Base-by-base conservation (phyloP, 2,797 vertebrate species). In the Monodelphis domestica region DNA sequence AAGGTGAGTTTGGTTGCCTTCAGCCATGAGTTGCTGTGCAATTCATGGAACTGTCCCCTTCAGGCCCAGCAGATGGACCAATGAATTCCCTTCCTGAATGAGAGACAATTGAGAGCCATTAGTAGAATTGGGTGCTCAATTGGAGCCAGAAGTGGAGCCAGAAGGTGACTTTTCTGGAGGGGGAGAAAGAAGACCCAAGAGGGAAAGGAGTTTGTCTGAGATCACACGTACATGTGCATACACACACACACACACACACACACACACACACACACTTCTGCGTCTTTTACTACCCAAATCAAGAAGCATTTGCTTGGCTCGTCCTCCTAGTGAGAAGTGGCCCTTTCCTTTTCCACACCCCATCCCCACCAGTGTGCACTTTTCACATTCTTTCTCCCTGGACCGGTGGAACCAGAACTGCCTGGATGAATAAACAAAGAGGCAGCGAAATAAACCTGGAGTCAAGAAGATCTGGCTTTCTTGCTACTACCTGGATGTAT, bases 1-100 rank as follows among this genome's bases (percentile, higher is more conserved):
- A 56, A 6, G 0, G 7, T 3, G 21, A 17, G 89, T 97, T 93
- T 94, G 52, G 51, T 97, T 95, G 1, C 17, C 54, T 92, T 56
- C 52, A 95, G 78, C 96, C 96, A 97, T 94, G 59, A 38, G 78
- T 52, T 15, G 1, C 29, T 5, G 5, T 12, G 57, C 63, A 33
- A 33, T 15, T 63, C 57, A 33, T n/a, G 30, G 11, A 33, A 33
- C n/a, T 30, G 33, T 14, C 57, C 57, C 30, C 57, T 33, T 57
- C 30, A n/a, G n/a, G n/a, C n/a, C n/a, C n/a, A n/a, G n/a, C n/a
- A n/a, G n/a, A n/a, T n/a, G n/a, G n/a, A n/a, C n/a, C n/a, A 17
- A 70, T 6, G 59, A 70, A 70, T n/a, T 70, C 15, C 59, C 59
- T 63, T 33, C 57, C 57, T 63, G n/a, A n/a, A 33, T 17, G 59